Percentiles rank a stretch among this genome's conserved stretches.
These are phyloP conservation scores for Thymelicus lineola DNA, from an alignment of 2,888 invertebrate species.

Conservation along the genomic window DNA sequence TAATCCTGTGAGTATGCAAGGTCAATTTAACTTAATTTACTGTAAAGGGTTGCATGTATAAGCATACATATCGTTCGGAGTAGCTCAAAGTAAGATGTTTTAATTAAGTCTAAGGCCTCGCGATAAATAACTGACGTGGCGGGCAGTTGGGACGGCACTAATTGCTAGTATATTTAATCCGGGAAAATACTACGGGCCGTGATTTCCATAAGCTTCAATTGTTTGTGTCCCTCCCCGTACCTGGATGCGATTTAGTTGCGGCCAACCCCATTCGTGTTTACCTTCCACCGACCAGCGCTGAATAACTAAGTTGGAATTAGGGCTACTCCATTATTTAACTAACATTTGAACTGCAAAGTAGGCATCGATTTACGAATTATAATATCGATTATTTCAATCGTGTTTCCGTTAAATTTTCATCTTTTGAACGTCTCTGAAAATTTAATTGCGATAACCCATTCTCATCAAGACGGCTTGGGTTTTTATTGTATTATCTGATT, in stretches of 20 bases:
- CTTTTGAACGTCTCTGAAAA: too few species aligned
- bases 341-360: conserved; percentile 21
- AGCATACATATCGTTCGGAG: conserved; percentile 58
- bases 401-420: too few species aligned
- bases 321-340: conserved; percentile 28
- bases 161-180: conserved; percentile 84
- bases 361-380: neutral
- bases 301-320: conserved; percentile 58
- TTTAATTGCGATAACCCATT: too few species aligned
- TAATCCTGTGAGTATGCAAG: conserved; percentile 34
- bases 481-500: too few species aligned
- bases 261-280: conserved; percentile 74
- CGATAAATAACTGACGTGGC: conserved; percentile 78
- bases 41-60: conserved; percentile 56
- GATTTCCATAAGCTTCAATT: conserved; percentile 84
- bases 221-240: conserved; percentile 71
- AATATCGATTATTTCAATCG: neutral
- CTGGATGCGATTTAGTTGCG: conserved; percentile 74
- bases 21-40: conserved; percentile 72
- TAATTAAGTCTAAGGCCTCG: conserved; percentile 82
- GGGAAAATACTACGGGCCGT: conserved; percentile 78
- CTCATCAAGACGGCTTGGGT: too few species aligned
- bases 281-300: conserved; percentile 63
- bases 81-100: conserved; percentile 80
- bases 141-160: conserved; percentile 71